These are phyloP conservation scores for Cyclura pinguis DNA, from an alignment of 2,797 vertebrate species.

Conservation along the genomic window DNA sequence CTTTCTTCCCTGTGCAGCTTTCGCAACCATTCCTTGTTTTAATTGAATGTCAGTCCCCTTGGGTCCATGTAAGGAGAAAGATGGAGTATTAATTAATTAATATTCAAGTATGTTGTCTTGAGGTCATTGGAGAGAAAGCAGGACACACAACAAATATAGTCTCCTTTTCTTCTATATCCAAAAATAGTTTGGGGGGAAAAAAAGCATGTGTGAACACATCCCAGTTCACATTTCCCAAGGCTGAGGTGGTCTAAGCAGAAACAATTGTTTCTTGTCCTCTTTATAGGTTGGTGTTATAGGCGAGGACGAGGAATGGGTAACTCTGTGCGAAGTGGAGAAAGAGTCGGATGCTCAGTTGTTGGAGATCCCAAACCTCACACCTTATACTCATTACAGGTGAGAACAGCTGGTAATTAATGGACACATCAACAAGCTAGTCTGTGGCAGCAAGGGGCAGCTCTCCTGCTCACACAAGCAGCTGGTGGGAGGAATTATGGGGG, in stretches of 20 bases:
- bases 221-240: not conserved
- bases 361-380: constrained; percentile 91
- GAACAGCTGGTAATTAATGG: constrained; percentile 54
- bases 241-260: not conserved
- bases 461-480: constrained; percentile 27
- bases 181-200: too few relatives aligned
- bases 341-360: constrained; percentile 88
- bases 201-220: not conserved
- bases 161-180: too few relatives aligned
- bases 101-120: too few relatives aligned
- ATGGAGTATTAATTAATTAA: too few relatives aligned
- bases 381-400: constrained; percentile 96
- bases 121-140: too few relatives aligned
- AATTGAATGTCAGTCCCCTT: too few relatives aligned
- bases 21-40: too few relatives aligned
- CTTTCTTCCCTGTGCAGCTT: too few relatives aligned
- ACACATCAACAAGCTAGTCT: not conserved
- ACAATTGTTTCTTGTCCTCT: not conserved
- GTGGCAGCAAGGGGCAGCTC: constrained; percentile 34
- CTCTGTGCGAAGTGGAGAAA: constrained; percentile 89
- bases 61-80: too few relatives aligned
- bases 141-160: too few relatives aligned
- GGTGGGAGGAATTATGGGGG: constrained; percentile 21
- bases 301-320: constrained; percentile 89
- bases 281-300: constrained; percentile 83